Evolutionary conservation across 2,888 invertebrate genomes (phyloP).

Genomic region (Parthenolecanium corni): DNA sequence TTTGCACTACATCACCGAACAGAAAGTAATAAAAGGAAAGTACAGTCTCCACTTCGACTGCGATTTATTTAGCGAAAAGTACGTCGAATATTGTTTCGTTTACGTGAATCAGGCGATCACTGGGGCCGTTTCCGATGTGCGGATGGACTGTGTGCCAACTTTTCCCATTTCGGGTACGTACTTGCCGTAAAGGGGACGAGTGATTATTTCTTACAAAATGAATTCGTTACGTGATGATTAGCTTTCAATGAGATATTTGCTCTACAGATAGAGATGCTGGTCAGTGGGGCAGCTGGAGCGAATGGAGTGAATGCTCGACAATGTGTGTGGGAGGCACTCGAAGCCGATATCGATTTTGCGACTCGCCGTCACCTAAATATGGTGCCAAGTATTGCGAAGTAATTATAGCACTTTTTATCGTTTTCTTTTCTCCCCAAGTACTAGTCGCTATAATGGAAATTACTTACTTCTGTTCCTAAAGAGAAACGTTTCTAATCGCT

Average conservation of each 20-base stretch:
- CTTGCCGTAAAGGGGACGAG: background rate
- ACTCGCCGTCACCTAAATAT: conserved; percentile 74
- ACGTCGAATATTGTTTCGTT: conserved; percentile 76
- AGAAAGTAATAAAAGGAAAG: conserved; percentile 49
- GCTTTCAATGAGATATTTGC: background rate
- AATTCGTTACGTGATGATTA: background rate
- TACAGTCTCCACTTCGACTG: conserved; percentile 68
- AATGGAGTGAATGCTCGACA: conserved; percentile 73
- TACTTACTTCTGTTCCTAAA: too few relatives aligned
- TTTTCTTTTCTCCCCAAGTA: too few relatives aligned
- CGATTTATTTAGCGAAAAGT: conserved; percentile 68
- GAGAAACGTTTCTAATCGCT: too few relatives aligned
- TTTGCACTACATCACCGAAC: conserved; percentile 53
- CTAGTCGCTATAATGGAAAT: too few relatives aligned
- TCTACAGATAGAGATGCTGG: conserved; percentile 50
- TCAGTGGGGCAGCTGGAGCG: conserved; percentile 66
- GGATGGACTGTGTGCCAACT: conserved; percentile 74
- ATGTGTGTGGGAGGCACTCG: conserved; percentile 65
- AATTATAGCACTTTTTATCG: conserved; percentile 35
- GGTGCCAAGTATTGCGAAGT: conserved; percentile 84
- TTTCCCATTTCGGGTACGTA: conserved; percentile 61
- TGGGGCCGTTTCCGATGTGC: conserved; percentile 71
- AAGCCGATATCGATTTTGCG: conserved; percentile 75
- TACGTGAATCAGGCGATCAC: conserved; percentile 76
- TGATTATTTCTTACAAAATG: background rate